A percentile compares a stretch with the other conserved stretches of the same genome.
phyloP scores from a whole-genome alignment of 1,140 invertebrate genomes.

The Pseudachorutes palmiensis region DNA sequence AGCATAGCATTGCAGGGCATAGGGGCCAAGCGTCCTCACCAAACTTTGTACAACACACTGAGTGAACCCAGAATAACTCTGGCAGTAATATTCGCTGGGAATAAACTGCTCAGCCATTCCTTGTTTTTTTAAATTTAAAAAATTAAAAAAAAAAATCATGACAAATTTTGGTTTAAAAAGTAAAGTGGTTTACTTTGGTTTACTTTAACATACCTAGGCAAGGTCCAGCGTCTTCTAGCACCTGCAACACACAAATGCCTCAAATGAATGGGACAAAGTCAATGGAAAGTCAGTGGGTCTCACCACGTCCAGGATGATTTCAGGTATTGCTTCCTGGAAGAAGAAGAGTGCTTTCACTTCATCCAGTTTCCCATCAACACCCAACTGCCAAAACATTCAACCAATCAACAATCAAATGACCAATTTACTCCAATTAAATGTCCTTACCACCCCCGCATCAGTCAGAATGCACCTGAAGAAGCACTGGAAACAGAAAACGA shows the following conservation, averaged over 20 bases:
- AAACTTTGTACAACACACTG: constrained; percentile 1
- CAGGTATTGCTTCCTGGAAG: constrained; percentile 12
- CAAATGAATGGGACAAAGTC: too few relatives aligned
- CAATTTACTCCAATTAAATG: background rate
- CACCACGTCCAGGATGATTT: background rate
- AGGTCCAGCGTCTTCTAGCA: background rate
- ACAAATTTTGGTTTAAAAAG: background rate
- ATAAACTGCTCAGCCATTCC: background rate
- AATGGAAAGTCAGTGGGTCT: too few relatives aligned
- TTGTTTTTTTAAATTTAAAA: too few relatives aligned
- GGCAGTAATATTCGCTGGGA: constrained; percentile 7
- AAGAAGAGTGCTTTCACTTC: constrained; percentile 1
- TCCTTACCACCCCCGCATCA: background rate
- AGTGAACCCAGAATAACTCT: background rate
- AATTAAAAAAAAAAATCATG: background rate
- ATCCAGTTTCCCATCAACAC: background rate
- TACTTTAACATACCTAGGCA: constrained; percentile 1
- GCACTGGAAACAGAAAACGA: constrained; percentile 5
- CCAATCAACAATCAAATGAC: background rate
- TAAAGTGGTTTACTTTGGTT: too few relatives aligned
- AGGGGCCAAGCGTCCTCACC: background rate
- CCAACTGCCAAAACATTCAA: constrained; percentile 1
- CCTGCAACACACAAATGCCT: too few relatives aligned
- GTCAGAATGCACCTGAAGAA: constrained; percentile 7
- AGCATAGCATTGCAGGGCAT: background rate